Evolutionary conservation across 2,888 invertebrate species (phyloP).

Genomic region (Noctua janthina): DNA sequence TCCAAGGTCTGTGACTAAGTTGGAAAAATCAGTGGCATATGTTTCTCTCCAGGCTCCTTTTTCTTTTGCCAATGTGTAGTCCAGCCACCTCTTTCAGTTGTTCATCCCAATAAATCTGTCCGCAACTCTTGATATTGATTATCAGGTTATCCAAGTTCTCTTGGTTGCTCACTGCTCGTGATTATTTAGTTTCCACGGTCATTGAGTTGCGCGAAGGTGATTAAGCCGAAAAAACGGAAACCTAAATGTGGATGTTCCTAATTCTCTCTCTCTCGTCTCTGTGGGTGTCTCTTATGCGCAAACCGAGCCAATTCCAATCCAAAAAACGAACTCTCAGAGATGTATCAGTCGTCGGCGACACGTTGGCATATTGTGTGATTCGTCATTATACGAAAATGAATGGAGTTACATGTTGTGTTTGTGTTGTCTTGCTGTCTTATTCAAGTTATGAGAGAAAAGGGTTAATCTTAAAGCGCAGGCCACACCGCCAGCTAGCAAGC

Average conservation of each 20-base stretch:
- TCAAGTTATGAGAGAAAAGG: not conserved
- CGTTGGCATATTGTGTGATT: not conserved
- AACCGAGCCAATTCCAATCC: not conserved
- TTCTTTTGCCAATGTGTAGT: not conserved
- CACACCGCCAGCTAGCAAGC: too few relatives aligned
- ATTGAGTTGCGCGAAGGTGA: too few relatives aligned
- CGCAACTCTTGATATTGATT: not conserved
- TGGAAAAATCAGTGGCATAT: not conserved
- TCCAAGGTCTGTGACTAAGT: not conserved
- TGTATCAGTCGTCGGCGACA: not conserved
- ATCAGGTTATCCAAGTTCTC: not conserved
- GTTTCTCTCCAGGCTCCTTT: not conserved
- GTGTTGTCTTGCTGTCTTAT: not conserved
- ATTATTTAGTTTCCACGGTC: not conserved
- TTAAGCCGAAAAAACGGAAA: not conserved
- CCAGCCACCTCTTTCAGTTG: not conserved
- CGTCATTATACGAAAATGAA: not conserved
- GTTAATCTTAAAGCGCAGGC: not conserved
- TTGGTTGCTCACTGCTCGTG: not conserved
- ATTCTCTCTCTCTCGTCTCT: too few relatives aligned
- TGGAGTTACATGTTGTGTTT: not conserved
- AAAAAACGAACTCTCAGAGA: not conserved
- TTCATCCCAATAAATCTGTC: not conserved
- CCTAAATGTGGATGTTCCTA: not conserved
- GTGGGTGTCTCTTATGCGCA: not conserved